Percentiles rank a stretch among this genome's conserved stretches.
Evolutionary conservation across 2,113 vertebrate genomes (phyloP).

Genomic region (Otolemur garnettii): DNA sequence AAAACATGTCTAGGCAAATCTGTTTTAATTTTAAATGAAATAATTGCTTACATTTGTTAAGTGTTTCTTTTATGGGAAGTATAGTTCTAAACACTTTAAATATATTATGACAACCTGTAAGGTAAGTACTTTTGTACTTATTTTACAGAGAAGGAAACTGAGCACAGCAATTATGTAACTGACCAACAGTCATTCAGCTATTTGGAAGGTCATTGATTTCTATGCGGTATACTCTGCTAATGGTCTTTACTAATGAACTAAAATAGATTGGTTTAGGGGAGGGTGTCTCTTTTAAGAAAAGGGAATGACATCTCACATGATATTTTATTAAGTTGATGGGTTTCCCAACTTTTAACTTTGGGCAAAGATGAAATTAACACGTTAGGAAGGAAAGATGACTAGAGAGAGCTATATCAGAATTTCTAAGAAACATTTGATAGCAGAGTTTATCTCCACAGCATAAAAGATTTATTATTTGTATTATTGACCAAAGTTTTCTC

Average conservation of each 20-base stretch:
- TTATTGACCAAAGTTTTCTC: background rate
- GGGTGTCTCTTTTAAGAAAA: slow-evolving; percentile 28
- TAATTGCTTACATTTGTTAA: slow-evolving; percentile 22
- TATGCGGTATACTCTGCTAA: background rate
- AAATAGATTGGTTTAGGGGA: background rate
- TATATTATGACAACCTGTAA: background rate
- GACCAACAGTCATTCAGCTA: background rate
- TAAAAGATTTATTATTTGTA: slow-evolving; percentile 11
- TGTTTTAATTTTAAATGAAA: slow-evolving; percentile 44
- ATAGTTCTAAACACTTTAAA: slow-evolving; percentile 9
- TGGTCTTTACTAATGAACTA: background rate
- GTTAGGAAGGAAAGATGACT: background rate
- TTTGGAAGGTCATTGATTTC: slow-evolving; percentile 50
- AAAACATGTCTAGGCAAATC: slow-evolving; percentile 26
- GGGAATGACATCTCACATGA: background rate
- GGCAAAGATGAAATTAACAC: slow-evolving; percentile 17
- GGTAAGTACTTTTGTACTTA: background rate
- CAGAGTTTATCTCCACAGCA: background rate
- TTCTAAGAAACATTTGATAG: background rate
- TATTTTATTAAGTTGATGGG: background rate
- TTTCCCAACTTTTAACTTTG: slow-evolving; percentile 54
- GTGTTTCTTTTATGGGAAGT: slow-evolving; percentile 36
- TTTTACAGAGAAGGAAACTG: slow-evolving; percentile 19
- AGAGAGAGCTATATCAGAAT: slow-evolving; percentile 29
- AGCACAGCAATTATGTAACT: background rate